Base-by-base conservation (phyloP, 2,888 invertebrate genomes). In the Syrista parreyssii region DNA sequence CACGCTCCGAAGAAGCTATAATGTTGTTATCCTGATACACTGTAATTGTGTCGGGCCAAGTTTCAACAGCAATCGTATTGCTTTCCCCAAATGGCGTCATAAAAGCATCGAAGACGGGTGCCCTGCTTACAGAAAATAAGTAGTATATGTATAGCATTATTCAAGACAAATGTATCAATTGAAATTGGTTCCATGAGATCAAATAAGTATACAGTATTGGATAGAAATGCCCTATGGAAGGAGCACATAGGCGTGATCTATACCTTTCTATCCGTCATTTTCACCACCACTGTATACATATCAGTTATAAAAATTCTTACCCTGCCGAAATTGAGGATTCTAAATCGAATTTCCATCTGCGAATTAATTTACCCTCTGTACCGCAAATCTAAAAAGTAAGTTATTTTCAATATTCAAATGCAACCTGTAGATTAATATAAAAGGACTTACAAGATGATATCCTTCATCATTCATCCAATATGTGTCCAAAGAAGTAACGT, bases 11-110 rank as follows among this genome's bases (percentile, higher is more conserved):
- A 89, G 93, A 93, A 71, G 92, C 91, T 68, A 93, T 83, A 0
- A 92, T 86, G 80, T 92, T 91, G 79, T 92, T 91, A 36, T 93
- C 93, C 34, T 92, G 91, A 89, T 92, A 92, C 78, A 83, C 75
- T 35, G 85, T 82, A 36, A 91, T 85, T 12, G 86, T 85, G 68
- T 85, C 88, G 4, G 85, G 81, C 30, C 83, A 79, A 4, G 86
- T 89, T 82, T 88, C 89, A 69, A 86, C 86, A 12, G 84, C 86
- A 3, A 91, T 77, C 32, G 84, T 83, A 72, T 90, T 88, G 23
- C 76, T 40, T 77, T 85, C 40, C 4, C 81, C 86, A 68, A 79
- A 82, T 71, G 86, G 82, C 72, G 84, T 84, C 77, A 90, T 85
- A 68, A 87, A 82, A 11, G 89, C 90, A 81, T 89, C 89, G 77